Percentiles rank a stretch among this genome's conserved stretches.
These are phyloP conservation scores for Cataglyphis albicans DNA, from an alignment of 2,888 invertebrate species.

Conservation along the genomic window DNA sequence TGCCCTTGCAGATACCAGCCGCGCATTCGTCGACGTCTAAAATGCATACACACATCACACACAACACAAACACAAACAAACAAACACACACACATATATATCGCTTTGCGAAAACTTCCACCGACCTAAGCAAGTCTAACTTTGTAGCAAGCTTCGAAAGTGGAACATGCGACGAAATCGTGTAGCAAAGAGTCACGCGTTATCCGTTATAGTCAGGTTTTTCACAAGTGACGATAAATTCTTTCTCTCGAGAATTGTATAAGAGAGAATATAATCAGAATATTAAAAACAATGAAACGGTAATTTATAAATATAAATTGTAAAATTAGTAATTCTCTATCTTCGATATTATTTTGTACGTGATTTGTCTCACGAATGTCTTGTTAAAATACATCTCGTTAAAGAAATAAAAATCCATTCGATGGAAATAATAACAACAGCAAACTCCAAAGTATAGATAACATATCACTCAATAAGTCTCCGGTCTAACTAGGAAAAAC, in stretches of 20 bases:
- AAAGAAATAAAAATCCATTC: background rate
- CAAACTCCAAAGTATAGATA: background rate
- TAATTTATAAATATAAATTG: background rate
- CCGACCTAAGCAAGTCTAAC: constrained; percentile 46
- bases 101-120: constrained; percentile 32
- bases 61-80: constrained; percentile 8
- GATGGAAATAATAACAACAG: background rate
- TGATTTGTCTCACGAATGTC: background rate
- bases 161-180: constrained; percentile 20
- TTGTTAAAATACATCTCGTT: background rate
- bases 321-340: background rate
- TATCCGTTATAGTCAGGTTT: constrained; percentile 22
- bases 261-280: too few species aligned
- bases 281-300: background rate
- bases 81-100: constrained; percentile 8
- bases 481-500: too few species aligned
- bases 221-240: constrained; percentile 24
- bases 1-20: constrained; percentile 76
- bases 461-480: too few species aligned
- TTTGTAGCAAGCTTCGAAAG: constrained; percentile 30
- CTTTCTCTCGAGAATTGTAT: background rate
- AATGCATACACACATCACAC: constrained; percentile 38
- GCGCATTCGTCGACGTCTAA: constrained; percentile 84
- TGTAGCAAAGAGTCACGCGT: constrained; percentile 20
- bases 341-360: background rate